Percentiles rank a stretch among this genome's conserved stretches.
Evolutionary conservation across 2,113 vertebrate genomes (phyloP).

Genomic region (Leuciscus idus): DNA sequence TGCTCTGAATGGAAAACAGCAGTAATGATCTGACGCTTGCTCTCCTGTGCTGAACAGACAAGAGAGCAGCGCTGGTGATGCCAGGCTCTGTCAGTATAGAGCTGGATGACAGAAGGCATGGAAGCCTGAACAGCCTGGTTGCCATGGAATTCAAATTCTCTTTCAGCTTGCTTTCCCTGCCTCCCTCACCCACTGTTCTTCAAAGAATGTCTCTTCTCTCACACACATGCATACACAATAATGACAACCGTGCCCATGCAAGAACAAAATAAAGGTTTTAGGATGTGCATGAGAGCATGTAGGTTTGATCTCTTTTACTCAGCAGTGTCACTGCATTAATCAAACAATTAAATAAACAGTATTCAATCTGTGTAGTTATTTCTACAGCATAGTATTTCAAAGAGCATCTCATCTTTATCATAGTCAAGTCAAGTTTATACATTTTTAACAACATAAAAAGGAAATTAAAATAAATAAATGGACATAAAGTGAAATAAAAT

Average conservation of each 20-base stretch:
- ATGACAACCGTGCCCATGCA: slow-evolving; percentile 25
- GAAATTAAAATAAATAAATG: neutral
- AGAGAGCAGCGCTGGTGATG: slow-evolving; percentile 43
- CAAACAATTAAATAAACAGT: neutral
- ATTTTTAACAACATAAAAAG: neutral
- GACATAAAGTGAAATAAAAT: neutral
- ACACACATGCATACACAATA: slow-evolving; percentile 35
- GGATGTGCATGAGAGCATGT: neutral
- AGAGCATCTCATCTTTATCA: neutral
- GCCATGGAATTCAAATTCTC: slow-evolving; percentile 64
- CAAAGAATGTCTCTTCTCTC: slow-evolving; percentile 51
- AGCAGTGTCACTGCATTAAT: neutral
- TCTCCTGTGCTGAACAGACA: slow-evolving; percentile 16
- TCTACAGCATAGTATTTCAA: neutral
- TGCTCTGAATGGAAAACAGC: slow-evolving; percentile 11
- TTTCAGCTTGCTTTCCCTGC: slow-evolving; percentile 58
- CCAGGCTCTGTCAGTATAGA: slow-evolving; percentile 46
- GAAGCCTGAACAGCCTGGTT: slow-evolving; percentile 59
- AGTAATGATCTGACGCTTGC: slow-evolving; percentile 6
- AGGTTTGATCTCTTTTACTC: neutral
- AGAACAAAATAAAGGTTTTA: slow-evolving; percentile 37
- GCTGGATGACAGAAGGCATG: slow-evolving; percentile 53
- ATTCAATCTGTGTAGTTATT: neutral
- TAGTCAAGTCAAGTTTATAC: neutral
- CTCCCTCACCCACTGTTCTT: slow-evolving; percentile 58